Conservation (phyloP, 2,888 invertebrate genomes). For the Thera britannica region DNA sequence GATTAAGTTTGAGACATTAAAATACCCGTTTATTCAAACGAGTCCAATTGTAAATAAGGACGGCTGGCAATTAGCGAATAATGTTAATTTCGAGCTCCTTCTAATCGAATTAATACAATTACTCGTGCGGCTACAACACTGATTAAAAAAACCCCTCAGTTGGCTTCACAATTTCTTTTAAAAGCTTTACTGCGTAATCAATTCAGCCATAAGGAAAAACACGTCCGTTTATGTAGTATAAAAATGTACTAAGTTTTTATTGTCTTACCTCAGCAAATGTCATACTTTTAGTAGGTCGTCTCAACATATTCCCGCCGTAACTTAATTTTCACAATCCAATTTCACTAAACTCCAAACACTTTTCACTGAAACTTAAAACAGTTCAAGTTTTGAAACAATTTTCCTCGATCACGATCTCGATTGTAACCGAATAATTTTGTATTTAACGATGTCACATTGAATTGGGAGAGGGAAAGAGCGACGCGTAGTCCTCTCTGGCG, state of each 20-base stretch:
- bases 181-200: constrained; percentile 8
- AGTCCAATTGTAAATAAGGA: constrained; percentile 33
- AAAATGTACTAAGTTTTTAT: constrained; percentile 39
- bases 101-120: constrained; percentile 34
- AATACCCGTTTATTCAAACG: constrained; percentile 30
- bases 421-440: constrained; percentile 52
- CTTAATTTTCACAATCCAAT: constrained; percentile 70
- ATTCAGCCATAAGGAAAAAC: constrained; percentile 16
- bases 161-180: constrained; percentile 21
- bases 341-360: constrained; percentile 64
- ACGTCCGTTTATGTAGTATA: constrained; percentile 17
- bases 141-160: constrained; percentile 22
- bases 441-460: constrained; percentile 68
- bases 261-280: constrained; percentile 67
- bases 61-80: constrained; percentile 33
- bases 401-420: constrained; percentile 26
- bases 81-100: constrained; percentile 30
- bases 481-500: constrained; percentile 46
- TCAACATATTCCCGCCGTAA: constrained; percentile 69
- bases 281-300: constrained; percentile 62
- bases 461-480: constrained; percentile 40
- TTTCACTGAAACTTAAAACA: constrained; percentile 45
- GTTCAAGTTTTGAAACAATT: constrained; percentile 32
- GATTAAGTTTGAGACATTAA: constrained; percentile 27
- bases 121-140: constrained; percentile 20